Evolutionary conservation across 2,797 vertebrate genomes (phyloP).

Genomic region (Pampus argenteus): DNA sequence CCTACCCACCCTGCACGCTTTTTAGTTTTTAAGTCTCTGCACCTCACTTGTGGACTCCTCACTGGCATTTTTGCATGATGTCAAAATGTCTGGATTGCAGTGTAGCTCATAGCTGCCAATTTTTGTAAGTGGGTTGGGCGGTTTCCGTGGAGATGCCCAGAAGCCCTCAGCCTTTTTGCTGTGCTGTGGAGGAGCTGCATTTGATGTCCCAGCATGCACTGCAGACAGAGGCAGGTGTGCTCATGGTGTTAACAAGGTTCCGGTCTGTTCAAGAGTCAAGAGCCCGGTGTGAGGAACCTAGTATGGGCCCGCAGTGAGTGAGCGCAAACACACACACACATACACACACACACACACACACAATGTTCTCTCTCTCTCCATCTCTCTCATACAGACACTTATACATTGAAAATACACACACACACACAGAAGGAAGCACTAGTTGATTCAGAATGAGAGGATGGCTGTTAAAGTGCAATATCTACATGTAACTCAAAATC

Average conservation of each 20-base stretch:
- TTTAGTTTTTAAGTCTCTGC: slow-evolving; percentile 52
- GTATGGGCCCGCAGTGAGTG: slow-evolving; percentile 39
- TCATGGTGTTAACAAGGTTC: slow-evolving; percentile 62
- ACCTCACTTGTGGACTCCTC: slow-evolving; percentile 52
- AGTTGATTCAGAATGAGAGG: slow-evolving; percentile 81
- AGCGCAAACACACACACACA: slow-evolving; percentile 14
- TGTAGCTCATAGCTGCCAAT: slow-evolving; percentile 83
- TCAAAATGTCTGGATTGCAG: slow-evolving; percentile 71
- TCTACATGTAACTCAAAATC: slow-evolving; percentile 80
- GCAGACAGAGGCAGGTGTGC: slow-evolving; percentile 74
- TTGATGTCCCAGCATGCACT: slow-evolving; percentile 81
- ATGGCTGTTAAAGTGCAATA: slow-evolving; percentile 86
- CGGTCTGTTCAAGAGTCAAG: slow-evolving; percentile 44
- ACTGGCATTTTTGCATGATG: slow-evolving; percentile 75
- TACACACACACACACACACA: slow-evolving; percentile 1
- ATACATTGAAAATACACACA: slow-evolving; percentile 69
- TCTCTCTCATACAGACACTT: slow-evolving; percentile 22
- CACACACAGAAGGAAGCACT: slow-evolving; percentile 82
- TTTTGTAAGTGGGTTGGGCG: slow-evolving; percentile 67
- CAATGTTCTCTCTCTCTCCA: slow-evolving; percentile 13
- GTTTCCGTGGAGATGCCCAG: slow-evolving; percentile 52
- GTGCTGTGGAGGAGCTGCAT: slow-evolving; percentile 68
- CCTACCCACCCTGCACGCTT: not conserved
- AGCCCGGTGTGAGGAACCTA: slow-evolving; percentile 45
- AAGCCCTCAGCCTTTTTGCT: slow-evolving; percentile 64